phyloP scores from a whole-genome alignment of 1,140 invertebrate genomes.

The Caenorhabditis latens region DNA sequence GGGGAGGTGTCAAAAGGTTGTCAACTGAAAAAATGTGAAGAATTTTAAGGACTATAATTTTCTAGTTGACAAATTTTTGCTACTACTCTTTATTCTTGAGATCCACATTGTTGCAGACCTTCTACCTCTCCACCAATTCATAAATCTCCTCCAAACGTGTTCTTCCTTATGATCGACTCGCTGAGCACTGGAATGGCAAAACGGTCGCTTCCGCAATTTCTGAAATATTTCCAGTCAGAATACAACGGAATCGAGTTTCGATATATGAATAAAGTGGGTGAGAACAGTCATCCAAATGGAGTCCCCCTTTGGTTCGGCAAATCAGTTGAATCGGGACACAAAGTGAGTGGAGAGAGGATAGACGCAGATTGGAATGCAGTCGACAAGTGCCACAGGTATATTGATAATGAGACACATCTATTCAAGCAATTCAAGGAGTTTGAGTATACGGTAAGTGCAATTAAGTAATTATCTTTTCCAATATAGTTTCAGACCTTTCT shows the following conservation, averaged over 20 bases:
- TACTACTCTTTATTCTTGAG: too few species aligned
- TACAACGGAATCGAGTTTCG: constrained; percentile 52
- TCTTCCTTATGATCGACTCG: background rate
- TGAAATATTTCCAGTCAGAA: constrained; percentile 43
- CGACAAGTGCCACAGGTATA: background rate
- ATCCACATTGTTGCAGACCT: background rate
- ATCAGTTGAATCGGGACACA: constrained; percentile 13
- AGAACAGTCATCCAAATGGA: constrained; percentile 64
- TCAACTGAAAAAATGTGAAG: too few species aligned
- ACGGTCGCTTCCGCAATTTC: constrained; percentile 43
- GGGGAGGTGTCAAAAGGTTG: too few species aligned
- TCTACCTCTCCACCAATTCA: background rate
- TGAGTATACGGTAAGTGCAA: background rate
- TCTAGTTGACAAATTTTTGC: too few species aligned
- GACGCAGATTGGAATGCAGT: background rate
- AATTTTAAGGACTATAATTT: too few species aligned
- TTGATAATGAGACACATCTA: constrained; percentile 8
- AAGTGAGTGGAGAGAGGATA: background rate
- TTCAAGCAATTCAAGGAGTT: background rate
- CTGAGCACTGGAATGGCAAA: background rate
- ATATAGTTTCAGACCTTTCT: background rate
- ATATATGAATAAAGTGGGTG: constrained; percentile 62
- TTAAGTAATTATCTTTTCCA: too few species aligned
- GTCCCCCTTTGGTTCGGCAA: constrained; percentile 62
- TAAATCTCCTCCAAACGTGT: background rate